Percentiles rank a stretch among this genome's conserved stretches.
Conservation (phyloP, 2,797 vertebrate species). For the Glossophaga mutica region DNA sequence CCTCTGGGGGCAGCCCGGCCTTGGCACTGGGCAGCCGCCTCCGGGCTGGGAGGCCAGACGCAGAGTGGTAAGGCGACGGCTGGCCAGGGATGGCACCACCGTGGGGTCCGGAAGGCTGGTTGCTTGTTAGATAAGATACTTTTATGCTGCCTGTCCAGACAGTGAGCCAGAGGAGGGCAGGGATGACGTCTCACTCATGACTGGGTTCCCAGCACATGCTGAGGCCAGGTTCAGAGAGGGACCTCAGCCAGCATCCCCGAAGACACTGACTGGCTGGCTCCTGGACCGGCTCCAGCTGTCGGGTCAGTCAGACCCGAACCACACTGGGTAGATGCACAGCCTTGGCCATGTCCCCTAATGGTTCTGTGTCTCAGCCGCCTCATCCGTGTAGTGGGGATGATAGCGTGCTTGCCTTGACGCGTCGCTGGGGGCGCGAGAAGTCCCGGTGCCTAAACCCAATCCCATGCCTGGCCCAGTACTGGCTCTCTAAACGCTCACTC, state of each 20-base stretch:
- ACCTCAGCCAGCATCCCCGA: too few relatives aligned
- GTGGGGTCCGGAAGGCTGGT: neutral
- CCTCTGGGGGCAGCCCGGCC: neutral
- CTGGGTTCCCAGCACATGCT: neutral
- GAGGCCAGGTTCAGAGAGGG: neutral
- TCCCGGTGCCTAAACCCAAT: too few relatives aligned
- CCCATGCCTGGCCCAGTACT: fast-evolving
- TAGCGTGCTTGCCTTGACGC: neutral
- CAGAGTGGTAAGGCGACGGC: fast-evolving
- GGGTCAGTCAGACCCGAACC: too few relatives aligned
- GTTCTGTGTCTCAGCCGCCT: neutral
- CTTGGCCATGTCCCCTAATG: neutral
- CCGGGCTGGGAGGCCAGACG: neutral
- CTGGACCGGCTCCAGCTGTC: neutral
- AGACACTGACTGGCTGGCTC: neutral
- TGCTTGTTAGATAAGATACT: neutral
- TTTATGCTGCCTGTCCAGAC: too few relatives aligned
- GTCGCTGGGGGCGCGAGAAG: neutral
- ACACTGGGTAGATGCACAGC: neutral
- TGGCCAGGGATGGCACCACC: neutral
- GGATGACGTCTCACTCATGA: neutral
- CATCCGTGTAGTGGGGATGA: neutral
- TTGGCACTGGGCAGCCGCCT: neutral
- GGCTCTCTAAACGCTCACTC: neutral
- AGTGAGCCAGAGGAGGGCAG: neutral